These are phyloP conservation scores for Scolanthus callimorphus DNA, from an alignment of 92 coral and sea anemone genomes.

Conservation along the genomic window DNA sequence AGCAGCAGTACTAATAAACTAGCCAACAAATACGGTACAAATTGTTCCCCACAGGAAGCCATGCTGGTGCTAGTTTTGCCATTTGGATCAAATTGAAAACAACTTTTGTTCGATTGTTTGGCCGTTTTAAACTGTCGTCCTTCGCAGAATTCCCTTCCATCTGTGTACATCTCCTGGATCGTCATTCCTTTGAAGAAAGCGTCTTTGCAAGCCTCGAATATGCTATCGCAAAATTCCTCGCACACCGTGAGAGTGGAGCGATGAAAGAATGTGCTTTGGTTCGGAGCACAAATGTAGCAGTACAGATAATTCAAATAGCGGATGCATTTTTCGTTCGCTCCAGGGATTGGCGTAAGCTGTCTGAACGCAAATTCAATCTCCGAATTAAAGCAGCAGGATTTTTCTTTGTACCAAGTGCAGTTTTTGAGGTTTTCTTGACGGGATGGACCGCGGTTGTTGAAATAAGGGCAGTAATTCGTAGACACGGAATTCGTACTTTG, in stretches of 20 bases:
- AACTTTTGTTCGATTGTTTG: constrained; percentile 34
- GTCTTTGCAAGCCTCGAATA: constrained; percentile 65
- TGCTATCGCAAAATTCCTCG: constrained; percentile 79
- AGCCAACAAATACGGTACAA: too few species aligned
- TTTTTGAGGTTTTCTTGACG: constrained; percentile 71
- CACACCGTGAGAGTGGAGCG: constrained; percentile 79
- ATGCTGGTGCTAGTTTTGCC: constrained; percentile 6
- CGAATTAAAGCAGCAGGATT: constrained; percentile 82
- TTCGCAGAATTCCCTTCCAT: constrained; percentile 79
- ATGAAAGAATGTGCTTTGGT: constrained; percentile 82
- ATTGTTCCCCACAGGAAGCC: too few species aligned
- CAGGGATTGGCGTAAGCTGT: constrained; percentile 62
- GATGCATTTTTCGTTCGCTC: constrained; percentile 59
- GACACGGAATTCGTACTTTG: not conserved
- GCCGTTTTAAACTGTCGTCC: constrained; percentile 69
- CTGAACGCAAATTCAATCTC: constrained; percentile 75
- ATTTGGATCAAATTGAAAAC: constrained; percentile 57
- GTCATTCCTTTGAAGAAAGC: constrained; percentile 69
- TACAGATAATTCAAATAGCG: constrained; percentile 70
- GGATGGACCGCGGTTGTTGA: constrained; percentile 89
- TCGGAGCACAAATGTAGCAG: constrained; percentile 96
- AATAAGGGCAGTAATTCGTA: constrained; percentile 83
- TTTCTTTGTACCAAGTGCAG: constrained; percentile 94
- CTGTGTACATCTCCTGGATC: constrained; percentile 41
- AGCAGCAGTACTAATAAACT: too few species aligned